phyloP scores from a whole-genome alignment of 2,888 invertebrate species.

The Epistrophella euchroma region DNA sequence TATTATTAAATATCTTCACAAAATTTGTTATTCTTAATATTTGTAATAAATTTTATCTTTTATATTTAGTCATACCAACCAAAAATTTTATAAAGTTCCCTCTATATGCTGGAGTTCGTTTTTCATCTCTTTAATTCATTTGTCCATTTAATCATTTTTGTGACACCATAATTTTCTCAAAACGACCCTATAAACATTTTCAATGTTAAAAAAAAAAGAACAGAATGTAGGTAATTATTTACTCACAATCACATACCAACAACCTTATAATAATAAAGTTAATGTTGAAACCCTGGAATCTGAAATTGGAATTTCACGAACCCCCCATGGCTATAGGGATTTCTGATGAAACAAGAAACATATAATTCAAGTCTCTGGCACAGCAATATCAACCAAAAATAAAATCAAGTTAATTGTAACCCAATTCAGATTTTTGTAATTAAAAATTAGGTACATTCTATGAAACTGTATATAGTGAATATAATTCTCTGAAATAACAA shows the following conservation, averaged over 20 bases:
- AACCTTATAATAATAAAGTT: constrained; percentile 16
- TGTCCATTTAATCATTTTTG: no score
- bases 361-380: neutral
- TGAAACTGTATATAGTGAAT: constrained; percentile 25
- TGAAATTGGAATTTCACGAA: constrained; percentile 22
- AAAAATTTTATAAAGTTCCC: no score
- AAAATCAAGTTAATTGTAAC: constrained; percentile 11
- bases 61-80: no score
- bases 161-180: no score
- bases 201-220: neutral
- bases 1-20: no score
- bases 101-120: no score
- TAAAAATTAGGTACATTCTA: constrained; percentile 10
- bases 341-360: constrained; percentile 15
- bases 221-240: constrained; percentile 12
- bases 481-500: constrained; percentile 11
- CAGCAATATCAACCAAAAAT: neutral
- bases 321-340: constrained; percentile 1
- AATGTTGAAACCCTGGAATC: constrained; percentile 1
- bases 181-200: no score
- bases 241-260: constrained; percentile 18
- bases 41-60: no score
- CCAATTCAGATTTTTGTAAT: constrained; percentile 27
- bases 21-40: no score
- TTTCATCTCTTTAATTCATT: no score